Conservation (phyloP, 2,888 invertebrate species). For the Carpatolechia fugitivella region DNA sequence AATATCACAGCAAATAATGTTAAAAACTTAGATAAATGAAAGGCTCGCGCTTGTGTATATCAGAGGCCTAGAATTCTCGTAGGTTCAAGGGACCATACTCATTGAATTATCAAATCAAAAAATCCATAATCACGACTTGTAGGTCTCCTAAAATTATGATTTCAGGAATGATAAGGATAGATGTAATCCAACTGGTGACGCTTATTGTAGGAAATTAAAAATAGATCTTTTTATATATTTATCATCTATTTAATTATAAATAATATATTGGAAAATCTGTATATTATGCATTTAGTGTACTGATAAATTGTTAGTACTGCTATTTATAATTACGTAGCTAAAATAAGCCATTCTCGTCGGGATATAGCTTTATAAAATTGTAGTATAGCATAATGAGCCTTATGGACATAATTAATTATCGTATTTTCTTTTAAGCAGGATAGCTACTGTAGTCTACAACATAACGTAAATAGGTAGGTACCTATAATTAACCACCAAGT, state of each 20-base stretch:
- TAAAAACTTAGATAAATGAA: no score
- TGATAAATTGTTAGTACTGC: slow-evolving; percentile 10
- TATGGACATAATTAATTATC: slow-evolving; percentile 46
- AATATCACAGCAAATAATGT: no score
- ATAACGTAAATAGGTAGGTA: background rate
- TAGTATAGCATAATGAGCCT: slow-evolving; percentile 49
- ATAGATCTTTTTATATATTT: slow-evolving; percentile 69
- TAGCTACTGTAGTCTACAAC: slow-evolving; percentile 38
- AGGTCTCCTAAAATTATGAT: slow-evolving; percentile 48
- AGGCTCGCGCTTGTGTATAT: no score
- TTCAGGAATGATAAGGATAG: slow-evolving; percentile 62
- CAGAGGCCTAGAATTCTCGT: slow-evolving; percentile 61
- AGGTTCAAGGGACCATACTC: slow-evolving; percentile 73
- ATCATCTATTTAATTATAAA: slow-evolving; percentile 51
- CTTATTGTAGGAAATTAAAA: slow-evolving; percentile 70
- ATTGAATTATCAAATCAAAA: slow-evolving; percentile 66
- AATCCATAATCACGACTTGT: slow-evolving; percentile 66
- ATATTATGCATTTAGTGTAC: slow-evolving; percentile 70
- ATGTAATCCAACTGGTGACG: slow-evolving; percentile 69
- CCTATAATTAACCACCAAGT: slow-evolving; percentile 25
- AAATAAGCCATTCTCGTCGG: slow-evolving; percentile 67
- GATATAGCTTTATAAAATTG: slow-evolving; percentile 84
- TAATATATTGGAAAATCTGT: slow-evolving; percentile 54
- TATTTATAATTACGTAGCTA: slow-evolving; percentile 7
- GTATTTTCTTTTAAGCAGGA: slow-evolving; percentile 43